Evolutionary conservation across 2,888 invertebrate species (phyloP), one percentile per base, ranked within the genome.

Genomic region (Unio pictorum): DNA sequence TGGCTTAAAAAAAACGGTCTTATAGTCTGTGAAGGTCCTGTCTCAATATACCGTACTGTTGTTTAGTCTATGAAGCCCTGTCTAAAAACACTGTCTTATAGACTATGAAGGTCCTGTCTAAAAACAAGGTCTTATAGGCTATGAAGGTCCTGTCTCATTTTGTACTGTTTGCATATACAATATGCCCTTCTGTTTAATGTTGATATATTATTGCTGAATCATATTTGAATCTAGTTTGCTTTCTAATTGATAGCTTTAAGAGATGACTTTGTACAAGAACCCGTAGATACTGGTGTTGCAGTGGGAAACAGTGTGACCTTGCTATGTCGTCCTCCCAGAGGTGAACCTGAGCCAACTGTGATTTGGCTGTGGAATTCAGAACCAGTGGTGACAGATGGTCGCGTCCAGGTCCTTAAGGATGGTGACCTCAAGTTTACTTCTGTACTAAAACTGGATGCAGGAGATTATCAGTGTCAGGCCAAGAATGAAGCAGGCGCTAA

Each of bases 381-480:
- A 88, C 92, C 93, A 56, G 88, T 96, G 73, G 65, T 56, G 18
- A 60, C 63, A 0, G 78, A 64, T 55, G 77, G 84, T 11, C 83
- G 94, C 80, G 92, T 95, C 86, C 93, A 93, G 77, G 93, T 97
- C 81, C 94, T 95, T 78, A 96, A 96, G 86, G 95, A 95, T 75
- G 97, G 97, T 66, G 95, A 95, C 91, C 93, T 98, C 84, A 94
- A 96, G 92, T 96, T 98, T 88, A 93, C 94, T 82, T 95, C 96
- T 90, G 96, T 96, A 83, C 93, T 95, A 84, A 95, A 95, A 88
- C 92, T 94, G 78, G 97, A 98, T 91, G 96, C 96, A 87, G 98
- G 97, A 68, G 94, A 94, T 79, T 98, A 97, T 90, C 94, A 95
- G 88, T 98, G 98, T 91, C 93, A 96, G 76, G 97, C 97, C 5